Base-by-base conservation (phyloP, 2,888 invertebrate species). In the Scaptomyza caliginosa region DNA sequence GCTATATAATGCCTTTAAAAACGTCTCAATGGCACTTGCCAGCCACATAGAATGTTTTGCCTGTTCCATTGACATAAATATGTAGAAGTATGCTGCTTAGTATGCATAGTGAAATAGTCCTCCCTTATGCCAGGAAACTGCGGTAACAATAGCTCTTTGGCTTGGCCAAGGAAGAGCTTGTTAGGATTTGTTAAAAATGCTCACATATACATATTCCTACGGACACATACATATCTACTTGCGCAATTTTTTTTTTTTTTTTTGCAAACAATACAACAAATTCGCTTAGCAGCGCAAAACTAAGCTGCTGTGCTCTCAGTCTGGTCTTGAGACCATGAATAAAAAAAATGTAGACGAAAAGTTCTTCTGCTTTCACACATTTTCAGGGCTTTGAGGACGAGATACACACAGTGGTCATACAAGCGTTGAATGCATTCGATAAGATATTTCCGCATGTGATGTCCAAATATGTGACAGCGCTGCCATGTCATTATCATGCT, bases 371-470 rank as follows among this genome's bases (percentile, higher is more conserved):
- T 34, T 46, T 59, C 45, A 43, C 62, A 57, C 62, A 59, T 67
- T 77, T 88, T 52, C 75, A 91, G 91, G 91, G 92, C 67, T 86
- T 92, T 56, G 90, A 89, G 77, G 92, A 92, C 79, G 91, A 91
- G 64, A 91, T 91, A 74, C 91, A 92, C 79, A 91, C 91, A 65
- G 92, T 92, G 83, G 90, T 91, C 79, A 91, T 91, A 88, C 92
- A 91, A 82, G 90, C 91, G 64, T 85, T 92, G 77, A 89, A 89
- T 81, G 89, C 91, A 70, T 90, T 91, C 86, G 91, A 91, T 88
- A 90, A 89, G 87, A 87, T 91, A 86, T 91, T 91, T 88, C 88
- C 90, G 78, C 88, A 89, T 88, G 88, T 91, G 80, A 83, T 91
- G 86, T 88, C 88, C 80, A 90, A 90, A 86, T 90, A 91, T 89